Evolutionary conservation across 2,888 invertebrate genomes (phyloP), one percentile per base, ranked within the genome.

Genomic region (Pristionchus mayeri): DNA sequence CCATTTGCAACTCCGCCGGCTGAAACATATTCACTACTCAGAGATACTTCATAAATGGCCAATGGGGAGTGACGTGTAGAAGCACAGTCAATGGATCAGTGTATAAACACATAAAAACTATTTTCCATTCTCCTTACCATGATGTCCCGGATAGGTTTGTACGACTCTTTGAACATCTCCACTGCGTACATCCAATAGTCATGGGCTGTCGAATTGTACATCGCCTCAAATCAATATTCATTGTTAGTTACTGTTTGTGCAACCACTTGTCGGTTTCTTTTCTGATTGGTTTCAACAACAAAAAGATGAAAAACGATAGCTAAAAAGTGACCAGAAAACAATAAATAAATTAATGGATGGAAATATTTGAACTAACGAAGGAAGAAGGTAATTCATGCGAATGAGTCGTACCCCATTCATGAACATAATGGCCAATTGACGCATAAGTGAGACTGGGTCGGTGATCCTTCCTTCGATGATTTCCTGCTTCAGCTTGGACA

Each of bases 171-270:
- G 21, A 44, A 7, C 63, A 63, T 63, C n/a, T 82, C 81, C 9
- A 63, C 27, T 2, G 63, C 81, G 40, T n/a, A 63, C 1, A 11
- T 18, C 30, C 48, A 48, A 21, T 48, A 21, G 40, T 82, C 81
- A 37, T 82, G 81, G 11, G 27, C 63, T 2, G 81, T 82, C 48
- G 81, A 82, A 21, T 82, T 82, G 81, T 44, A 82, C 81, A 82
- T 82, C 27, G 48, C 30, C 81, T 81, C 37, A 67, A 2, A 78
- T 18, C 3, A 24, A 16, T 1, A 34, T 75, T 75, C 30, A 34
- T 40, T 75, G 13, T 18, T 18, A 16, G 11, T 52, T 30, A 27
- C 27, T 27, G 27, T 27, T n/a, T 16, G 34, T 27, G 7, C 63
- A 63, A 27, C 21, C n/a, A n/a, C n/a, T n/a, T n/a, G n/a, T n/a